Conservation (phyloP, 2,888 invertebrate genomes). For the Chesias legatella region DNA sequence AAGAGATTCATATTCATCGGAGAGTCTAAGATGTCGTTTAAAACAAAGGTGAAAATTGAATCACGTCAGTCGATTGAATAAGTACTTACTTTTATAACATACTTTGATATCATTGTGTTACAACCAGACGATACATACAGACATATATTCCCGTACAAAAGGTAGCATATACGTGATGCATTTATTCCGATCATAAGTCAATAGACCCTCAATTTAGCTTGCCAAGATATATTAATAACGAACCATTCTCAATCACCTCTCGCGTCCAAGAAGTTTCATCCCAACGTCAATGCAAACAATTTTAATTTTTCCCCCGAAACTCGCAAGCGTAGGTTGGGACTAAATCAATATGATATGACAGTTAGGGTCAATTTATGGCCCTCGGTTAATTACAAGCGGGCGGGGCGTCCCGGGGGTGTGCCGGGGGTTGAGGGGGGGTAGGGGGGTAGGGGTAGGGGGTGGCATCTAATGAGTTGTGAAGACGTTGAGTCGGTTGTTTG, state of each 20-base stretch:
- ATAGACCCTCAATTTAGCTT: not conserved
- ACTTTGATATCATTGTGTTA: too few relatives aligned
- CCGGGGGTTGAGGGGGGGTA: too few relatives aligned
- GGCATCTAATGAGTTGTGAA: slow-evolving; percentile 75
- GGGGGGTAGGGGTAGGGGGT: slow-evolving; percentile 17
- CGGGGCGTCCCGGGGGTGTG: slow-evolving; percentile 42
- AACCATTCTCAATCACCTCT: slow-evolving; percentile 3
- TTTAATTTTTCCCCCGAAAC: slow-evolving; percentile 49
- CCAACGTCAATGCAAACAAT: slow-evolving; percentile 51
- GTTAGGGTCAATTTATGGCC: slow-evolving; percentile 80
- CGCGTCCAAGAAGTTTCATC: slow-evolving; percentile 28
- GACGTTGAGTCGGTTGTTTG: slow-evolving; percentile 45
- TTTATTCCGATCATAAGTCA: not conserved
- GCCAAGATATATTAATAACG: slow-evolving; percentile 13
- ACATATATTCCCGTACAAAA: too few relatives aligned
- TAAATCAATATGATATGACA: slow-evolving; percentile 82
- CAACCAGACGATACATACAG: too few relatives aligned
- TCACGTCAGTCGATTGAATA: too few relatives aligned
- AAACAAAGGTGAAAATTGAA: too few relatives aligned
- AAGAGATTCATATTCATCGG: too few relatives aligned
- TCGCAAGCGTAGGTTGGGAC: slow-evolving; percentile 58
- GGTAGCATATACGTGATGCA: too few relatives aligned
- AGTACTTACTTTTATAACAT: too few relatives aligned
- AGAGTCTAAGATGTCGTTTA: too few relatives aligned
- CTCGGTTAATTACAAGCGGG: slow-evolving; percentile 78